Conservation (phyloP, 2,797 vertebrate genomes). For the Diplodus puntazzo region DNA sequence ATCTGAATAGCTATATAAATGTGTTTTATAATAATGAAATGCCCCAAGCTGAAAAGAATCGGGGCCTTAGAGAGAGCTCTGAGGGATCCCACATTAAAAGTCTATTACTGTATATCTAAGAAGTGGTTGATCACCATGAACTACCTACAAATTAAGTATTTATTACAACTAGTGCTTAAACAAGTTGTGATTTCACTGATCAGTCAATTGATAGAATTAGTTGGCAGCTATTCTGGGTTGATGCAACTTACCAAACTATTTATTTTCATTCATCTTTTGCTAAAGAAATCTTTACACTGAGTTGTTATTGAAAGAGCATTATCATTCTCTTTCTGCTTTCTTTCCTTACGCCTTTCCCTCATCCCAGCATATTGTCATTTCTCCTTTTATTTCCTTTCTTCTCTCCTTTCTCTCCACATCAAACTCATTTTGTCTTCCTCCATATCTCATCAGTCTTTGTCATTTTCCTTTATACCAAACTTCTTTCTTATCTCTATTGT, state of each 20-base stretch:
- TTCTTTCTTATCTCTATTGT: not conserved
- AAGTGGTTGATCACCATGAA: not conserved
- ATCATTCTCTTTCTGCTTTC: not conserved
- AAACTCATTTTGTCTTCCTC: not conserved
- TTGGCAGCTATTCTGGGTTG: not conserved
- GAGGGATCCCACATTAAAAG: not conserved
- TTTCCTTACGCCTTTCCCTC: not conserved
- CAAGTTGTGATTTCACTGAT: not conserved
- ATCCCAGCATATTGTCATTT: not conserved
- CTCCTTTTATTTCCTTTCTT: not conserved
- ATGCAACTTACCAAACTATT: not conserved
- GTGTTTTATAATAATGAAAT: not conserved
- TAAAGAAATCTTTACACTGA: not conserved
- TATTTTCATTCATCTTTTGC: not conserved
- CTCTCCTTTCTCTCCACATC: not conserved
- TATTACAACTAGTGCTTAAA: not conserved
- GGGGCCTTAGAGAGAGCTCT: constrained; percentile 11
- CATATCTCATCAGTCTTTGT: not conserved
- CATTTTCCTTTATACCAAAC: not conserved
- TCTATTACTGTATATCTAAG: not conserved
- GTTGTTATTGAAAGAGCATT: not conserved
- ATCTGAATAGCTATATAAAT: not conserved
- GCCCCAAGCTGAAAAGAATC: not conserved
- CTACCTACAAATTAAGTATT: not conserved
- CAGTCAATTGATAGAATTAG: not conserved